Base-by-base conservation (phyloP, 2,113 vertebrate species). In the Hassar affinis region DNA sequence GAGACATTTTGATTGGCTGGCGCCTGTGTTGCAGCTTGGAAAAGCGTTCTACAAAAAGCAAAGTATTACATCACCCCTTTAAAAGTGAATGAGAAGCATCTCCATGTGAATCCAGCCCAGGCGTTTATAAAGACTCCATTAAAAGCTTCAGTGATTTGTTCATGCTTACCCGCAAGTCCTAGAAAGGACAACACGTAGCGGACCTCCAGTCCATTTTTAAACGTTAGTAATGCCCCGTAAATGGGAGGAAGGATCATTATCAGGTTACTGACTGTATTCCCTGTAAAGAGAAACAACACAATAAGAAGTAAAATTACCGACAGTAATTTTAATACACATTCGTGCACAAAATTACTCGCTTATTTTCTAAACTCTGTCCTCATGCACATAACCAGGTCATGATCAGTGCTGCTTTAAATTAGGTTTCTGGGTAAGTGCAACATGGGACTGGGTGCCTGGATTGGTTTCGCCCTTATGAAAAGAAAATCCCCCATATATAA, bases 221-320 rank as follows among this genome's bases (percentile, higher is more conserved):
- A 91, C 15, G 96, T 96, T 90, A 96, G 97, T 87, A 98, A 91
- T 84, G 96, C 97, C 87, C 98, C 98, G 80, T 93, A 98, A 81
- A 99, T 90, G 62, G 98, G 98, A 94, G 98, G 97, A 88, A 99
- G 92, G 90, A 99, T 98, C 96, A 99, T 99, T 88, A 99, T 97
- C 94, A 99, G 94, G 93, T 99, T 99, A 92, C 97, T 99, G 92
- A 99, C 95, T 66, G 98, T 99, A 93, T 99, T 99, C 98, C 98
- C 98, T 99, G 91, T 11, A 88, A 17, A 85, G 88, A 10, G 91
- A 88, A 56, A 89, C 6, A 88, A 38, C 68, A 47, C 47, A 33
- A 33, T 78, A 14, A 80, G 52, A 17, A 57, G 38, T 3, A n/a
- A n/a, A n/a, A n/a, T n/a, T n/a, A n/a, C n/a, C n/a, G 30, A 30